Percentiles rank a stretch among this genome's conserved stretches.
phyloP scores from a whole-genome alignment of 2,888 invertebrate species.

The Hofmannophila pseudospretella region DNA sequence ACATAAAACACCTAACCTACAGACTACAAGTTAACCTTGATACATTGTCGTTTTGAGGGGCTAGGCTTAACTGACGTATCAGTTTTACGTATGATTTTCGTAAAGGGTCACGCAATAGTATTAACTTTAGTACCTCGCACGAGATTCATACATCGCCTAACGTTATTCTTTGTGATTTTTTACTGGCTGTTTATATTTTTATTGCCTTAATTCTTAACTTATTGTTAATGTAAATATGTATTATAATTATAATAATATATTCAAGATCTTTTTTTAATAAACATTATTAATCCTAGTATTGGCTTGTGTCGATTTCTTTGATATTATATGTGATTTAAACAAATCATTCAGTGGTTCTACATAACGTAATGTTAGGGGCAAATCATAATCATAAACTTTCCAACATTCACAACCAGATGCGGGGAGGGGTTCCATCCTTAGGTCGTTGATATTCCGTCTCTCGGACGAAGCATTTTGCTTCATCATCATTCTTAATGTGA shows the following conservation, averaged over 20 bases:
- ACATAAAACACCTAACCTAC: neutral
- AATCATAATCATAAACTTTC: too few relatives aligned
- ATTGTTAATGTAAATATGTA: slow-evolving; percentile 11
- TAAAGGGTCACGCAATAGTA: neutral
- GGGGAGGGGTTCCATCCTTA: too few relatives aligned
- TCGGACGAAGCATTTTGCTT: too few relatives aligned
- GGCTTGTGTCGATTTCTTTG: neutral
- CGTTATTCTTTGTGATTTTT: slow-evolving; percentile 26
- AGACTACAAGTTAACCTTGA: slow-evolving; percentile 3
- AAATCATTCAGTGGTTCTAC: too few relatives aligned
- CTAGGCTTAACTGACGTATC: neutral
- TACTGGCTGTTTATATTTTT: slow-evolving; percentile 29
- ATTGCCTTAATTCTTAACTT: slow-evolving; percentile 2
- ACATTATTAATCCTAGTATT: neutral
- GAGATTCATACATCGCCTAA: slow-evolving; percentile 20
- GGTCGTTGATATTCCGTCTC: too few relatives aligned
- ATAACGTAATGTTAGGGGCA: too few relatives aligned
- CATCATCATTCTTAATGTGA: too few relatives aligned
- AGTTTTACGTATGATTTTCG: neutral
- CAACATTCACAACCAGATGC: too few relatives aligned
- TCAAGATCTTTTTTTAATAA: slow-evolving; percentile 17
- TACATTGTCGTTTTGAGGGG: neutral
- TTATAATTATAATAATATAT: slow-evolving; percentile 16
- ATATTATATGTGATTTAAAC: too few relatives aligned
- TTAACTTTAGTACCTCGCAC: slow-evolving; percentile 14